phyloP scores from a whole-genome alignment of 64 coral and sea anemone species.

The Montipora capricornis region DNA sequence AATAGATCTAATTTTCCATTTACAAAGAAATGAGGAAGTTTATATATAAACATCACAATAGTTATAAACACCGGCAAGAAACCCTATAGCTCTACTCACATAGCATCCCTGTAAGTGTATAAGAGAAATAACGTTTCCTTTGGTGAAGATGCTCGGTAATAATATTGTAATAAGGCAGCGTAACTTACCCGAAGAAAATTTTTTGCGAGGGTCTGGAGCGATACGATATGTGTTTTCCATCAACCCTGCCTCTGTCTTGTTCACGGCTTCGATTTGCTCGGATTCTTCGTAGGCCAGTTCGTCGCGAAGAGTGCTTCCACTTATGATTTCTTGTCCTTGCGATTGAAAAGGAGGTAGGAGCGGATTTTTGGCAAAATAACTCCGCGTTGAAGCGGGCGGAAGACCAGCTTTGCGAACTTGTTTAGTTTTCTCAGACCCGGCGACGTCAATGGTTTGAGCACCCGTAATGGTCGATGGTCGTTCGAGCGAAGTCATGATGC shows the following conservation, averaged over 20 bases:
- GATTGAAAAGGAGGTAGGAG: conserved; percentile 18
- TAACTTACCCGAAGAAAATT: conserved; percentile 13
- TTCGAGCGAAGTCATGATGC: background rate
- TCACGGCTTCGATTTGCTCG: background rate
- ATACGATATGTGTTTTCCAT: conserved; percentile 36
- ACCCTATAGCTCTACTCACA: too few relatives aligned
- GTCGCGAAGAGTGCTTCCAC: conserved; percentile 23
- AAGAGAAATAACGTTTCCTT: too few relatives aligned
- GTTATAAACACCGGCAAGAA: too few relatives aligned
- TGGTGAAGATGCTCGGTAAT: too few relatives aligned
- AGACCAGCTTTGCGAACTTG: background rate
- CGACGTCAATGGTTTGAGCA: too few relatives aligned
- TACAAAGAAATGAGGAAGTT: too few relatives aligned
- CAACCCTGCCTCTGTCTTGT: background rate
- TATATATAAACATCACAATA: too few relatives aligned
- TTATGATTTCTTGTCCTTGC: background rate
- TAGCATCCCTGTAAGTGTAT: too few relatives aligned
- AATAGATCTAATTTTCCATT: too few relatives aligned
- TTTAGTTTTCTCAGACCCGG: background rate
- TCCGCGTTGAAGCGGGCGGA: conserved; percentile 1
- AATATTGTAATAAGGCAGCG: too few relatives aligned
- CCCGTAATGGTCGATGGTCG: background rate
- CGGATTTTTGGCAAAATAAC: conserved; percentile 24
- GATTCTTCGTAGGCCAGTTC: conserved; percentile 3
- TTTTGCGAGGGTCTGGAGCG: conserved; percentile 10